Evolutionary conservation across 1,140 invertebrate species (phyloP).

Genomic region (Psix sp.): DNA sequence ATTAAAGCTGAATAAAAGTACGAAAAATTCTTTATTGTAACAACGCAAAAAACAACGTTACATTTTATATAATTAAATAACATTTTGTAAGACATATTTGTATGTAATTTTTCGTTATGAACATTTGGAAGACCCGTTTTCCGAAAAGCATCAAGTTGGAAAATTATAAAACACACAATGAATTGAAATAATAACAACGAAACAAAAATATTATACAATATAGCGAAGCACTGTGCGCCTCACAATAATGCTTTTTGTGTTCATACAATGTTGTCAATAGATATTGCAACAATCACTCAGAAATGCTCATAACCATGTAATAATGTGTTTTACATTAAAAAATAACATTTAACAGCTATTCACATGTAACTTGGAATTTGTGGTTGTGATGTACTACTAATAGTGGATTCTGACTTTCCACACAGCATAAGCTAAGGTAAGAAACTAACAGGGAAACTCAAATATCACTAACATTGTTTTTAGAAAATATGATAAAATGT

Average conservation of each 20-base stretch:
- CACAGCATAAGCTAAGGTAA: constrained; percentile 47
- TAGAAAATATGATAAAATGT: constrained; percentile 32
- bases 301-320: constrained; percentile 39
- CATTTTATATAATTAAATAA: constrained; percentile 22
- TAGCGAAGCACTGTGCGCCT: constrained; percentile 47
- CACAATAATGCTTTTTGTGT: constrained; percentile 54
- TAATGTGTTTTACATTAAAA: constrained; percentile 39
- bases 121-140: constrained; percentile 27
- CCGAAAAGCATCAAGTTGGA: constrained; percentile 24
- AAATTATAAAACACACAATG: constrained; percentile 2
- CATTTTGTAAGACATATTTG: constrained; percentile 44
- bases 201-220: constrained; percentile 33
- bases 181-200: constrained; percentile 43
- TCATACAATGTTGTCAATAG: constrained; percentile 43
- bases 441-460: background rate
- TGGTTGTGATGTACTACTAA: constrained; percentile 48
- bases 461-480: constrained; percentile 12
- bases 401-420: constrained; percentile 25
- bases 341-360: constrained; percentile 23
- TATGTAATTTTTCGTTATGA: constrained; percentile 48
- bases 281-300: constrained; percentile 34
- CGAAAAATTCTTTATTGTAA: constrained; percentile 24
- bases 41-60: too few relatives aligned
- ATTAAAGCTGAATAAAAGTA: too few relatives aligned
- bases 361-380: constrained; percentile 39